Base-by-base conservation (phyloP, 2,113 vertebrate species). In the Phocoena sinus region DNA sequence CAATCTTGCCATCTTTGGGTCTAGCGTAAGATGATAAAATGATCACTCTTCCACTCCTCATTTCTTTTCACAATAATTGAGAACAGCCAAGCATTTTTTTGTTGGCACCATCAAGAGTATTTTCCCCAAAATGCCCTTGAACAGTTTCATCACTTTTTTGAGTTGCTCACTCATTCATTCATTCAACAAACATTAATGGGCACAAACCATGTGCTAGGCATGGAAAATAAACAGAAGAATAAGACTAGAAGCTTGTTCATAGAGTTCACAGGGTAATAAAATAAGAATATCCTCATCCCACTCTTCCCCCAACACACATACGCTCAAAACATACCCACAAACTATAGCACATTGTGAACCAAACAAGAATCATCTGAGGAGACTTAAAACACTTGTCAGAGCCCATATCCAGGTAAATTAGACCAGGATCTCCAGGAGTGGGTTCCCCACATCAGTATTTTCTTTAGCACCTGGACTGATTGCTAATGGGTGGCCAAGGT, bases 161-260 rank as follows among this genome's bases (percentile, higher is more conserved):
- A 96, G 21, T 86, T 83, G 79, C 17, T 85, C 60, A 65, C 74
- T 73, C 12, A 21, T 13, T 83, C 53, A 84, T 33, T 83, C 62
- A 90, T 63, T 95, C 58, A 83, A 89, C 65, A 92, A 94, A 93
- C 38, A 95, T 87, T 85, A 93, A 89, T 58, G 70, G 87, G 31
- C 20, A 95, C 62, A 81, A 81, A 47, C 8, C 20, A 74, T 44
- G 36, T 74, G 26, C 21, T 20, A 68, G 36, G 56, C 85, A 89
- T 28, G 20, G 21, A 94, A 77, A 84, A 91, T 41, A 85, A 80
- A 26, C 6, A 88, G 21, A 87, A 63, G n/a, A 94, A 82, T 21
- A 56, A 91, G 77, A 90, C 20, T 41, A 13, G 50, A 68, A 85
- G 41, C 38, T 67, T 58, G 10, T 71, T 86, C 71, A 80, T 21